A percentile compares a stretch with the other conserved stretches of the same genome.
These are phyloP conservation scores for Pipra filicauda DNA, from an alignment of 2,113 vertebrate species.

Conservation along the genomic window DNA sequence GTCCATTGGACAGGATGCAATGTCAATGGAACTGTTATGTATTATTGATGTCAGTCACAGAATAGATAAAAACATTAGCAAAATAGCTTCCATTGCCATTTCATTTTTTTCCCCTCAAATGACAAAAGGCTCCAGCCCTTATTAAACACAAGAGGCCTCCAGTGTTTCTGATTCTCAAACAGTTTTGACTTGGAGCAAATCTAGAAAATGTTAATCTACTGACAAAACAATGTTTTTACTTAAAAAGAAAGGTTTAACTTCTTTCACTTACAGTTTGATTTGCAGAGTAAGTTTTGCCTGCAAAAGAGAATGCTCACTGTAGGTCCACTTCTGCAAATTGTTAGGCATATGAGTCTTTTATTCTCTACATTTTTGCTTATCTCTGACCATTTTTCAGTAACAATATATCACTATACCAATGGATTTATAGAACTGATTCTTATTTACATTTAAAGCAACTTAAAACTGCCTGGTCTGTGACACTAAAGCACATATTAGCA, in stretches of 20 bases:
- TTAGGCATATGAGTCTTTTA: background rate
- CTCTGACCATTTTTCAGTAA: background rate
- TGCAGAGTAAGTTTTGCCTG: background rate
- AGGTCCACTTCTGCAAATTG: background rate
- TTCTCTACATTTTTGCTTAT: background rate
- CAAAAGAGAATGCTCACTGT: background rate
- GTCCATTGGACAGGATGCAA: slow-evolving; percentile 75
- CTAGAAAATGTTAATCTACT: background rate
- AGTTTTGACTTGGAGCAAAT: background rate
- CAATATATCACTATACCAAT: background rate
- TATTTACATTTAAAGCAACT: background rate
- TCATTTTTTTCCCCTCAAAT: slow-evolving; percentile 49
- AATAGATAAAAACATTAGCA: slow-evolving; percentile 79
- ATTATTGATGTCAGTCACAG: slow-evolving; percentile 77
- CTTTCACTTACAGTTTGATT: background rate
- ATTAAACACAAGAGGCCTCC: slow-evolving; percentile 12
- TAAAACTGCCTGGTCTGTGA: background rate
- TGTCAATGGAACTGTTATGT: slow-evolving; percentile 79
- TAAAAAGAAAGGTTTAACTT: background rate
- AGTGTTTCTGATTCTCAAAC: background rate
- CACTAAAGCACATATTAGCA: background rate
- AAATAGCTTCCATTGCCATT: slow-evolving; percentile 76
- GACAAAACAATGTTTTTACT: background rate
- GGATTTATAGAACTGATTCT: background rate
- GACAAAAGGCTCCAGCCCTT: slow-evolving; percentile 51